Evolutionary conservation across 2,113 vertebrate species (phyloP).

Genomic region (Ellobius talpinus): DNA sequence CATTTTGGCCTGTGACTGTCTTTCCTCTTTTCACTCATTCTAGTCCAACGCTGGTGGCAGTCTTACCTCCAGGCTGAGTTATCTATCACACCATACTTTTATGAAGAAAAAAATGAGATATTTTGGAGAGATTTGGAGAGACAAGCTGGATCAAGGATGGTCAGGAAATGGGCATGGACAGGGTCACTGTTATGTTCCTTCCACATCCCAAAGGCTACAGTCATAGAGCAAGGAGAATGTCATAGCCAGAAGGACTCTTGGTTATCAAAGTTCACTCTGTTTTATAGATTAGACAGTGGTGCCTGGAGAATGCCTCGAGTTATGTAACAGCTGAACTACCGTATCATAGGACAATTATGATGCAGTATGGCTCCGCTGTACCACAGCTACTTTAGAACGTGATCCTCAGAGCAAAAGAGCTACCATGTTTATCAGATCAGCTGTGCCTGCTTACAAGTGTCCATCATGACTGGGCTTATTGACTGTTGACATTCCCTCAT

Average conservation of each 20-base stretch:
- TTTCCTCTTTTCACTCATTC: background rate
- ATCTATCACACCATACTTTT: background rate
- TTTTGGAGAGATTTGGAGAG: slow-evolving; percentile 16
- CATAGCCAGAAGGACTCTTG: background rate
- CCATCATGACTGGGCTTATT: background rate
- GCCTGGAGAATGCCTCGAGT: background rate
- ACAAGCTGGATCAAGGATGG: background rate
- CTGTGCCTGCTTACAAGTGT: background rate
- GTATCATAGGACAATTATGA: background rate
- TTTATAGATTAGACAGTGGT: slow-evolving; percentile 28
- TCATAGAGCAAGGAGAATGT: background rate
- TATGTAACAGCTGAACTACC: background rate
- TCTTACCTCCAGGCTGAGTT: background rate
- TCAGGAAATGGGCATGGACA: background rate
- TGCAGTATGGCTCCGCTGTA: slow-evolving; percentile 10
- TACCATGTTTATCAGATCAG: background rate
- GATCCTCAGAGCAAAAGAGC: background rate
- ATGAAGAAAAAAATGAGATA: slow-evolving; percentile 44
- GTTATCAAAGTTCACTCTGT: background rate
- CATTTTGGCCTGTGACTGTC: background rate
- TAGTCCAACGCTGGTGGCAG: background rate
- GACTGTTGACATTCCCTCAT: background rate
- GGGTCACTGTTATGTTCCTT: background rate
- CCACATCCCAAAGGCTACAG: background rate
- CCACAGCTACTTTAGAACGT: background rate